phyloP scores from a whole-genome alignment of 2,888 invertebrate species.

The Prosopocoilus inquinatus region DNA sequence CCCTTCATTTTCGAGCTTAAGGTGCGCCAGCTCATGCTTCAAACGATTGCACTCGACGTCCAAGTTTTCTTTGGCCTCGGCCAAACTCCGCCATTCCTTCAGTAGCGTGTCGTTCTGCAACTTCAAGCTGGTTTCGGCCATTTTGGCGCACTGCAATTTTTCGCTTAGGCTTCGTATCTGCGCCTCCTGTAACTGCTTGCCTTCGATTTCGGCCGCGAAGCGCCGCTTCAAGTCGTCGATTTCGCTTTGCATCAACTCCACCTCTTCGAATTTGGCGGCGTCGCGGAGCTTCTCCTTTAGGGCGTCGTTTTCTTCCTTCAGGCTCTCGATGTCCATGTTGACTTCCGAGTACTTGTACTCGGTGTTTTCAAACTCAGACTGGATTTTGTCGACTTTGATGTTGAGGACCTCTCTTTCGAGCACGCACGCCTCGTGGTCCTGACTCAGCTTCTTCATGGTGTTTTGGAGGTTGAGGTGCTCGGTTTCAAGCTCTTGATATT shows the following conservation, averaged over 20 bases:
- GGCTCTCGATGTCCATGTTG: conserved; percentile 52
- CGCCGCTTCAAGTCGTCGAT: conserved; percentile 38
- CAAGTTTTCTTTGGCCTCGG: conserved; percentile 33
- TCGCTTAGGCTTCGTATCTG: conserved; percentile 40
- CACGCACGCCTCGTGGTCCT: conserved; percentile 52
- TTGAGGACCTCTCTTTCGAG: conserved; percentile 44
- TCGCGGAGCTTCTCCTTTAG: conserved; percentile 38
- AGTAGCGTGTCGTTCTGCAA: conserved; percentile 40
- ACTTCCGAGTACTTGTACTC: conserved; percentile 49
- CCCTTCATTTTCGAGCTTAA: conserved; percentile 7
- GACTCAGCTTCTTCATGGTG: conserved; percentile 58
- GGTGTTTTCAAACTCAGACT: conserved; percentile 45
- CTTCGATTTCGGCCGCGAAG: conserved; percentile 36
- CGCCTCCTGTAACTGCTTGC: conserved; percentile 29
- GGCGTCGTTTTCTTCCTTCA: conserved; percentile 45
- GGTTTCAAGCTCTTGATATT: conserved; percentile 39
- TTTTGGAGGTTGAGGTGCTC: conserved; percentile 26
- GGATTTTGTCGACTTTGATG: conserved; percentile 51
- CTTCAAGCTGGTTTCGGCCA: conserved; percentile 44
- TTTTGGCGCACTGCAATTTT: conserved; percentile 47
- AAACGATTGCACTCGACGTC: conserved; percentile 30
- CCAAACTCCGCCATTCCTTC: conserved; percentile 35
- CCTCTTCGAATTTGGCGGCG: conserved; percentile 32
- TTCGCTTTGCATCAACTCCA: conserved; percentile 36
- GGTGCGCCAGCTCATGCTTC: conserved; percentile 13